Conservation (phyloP, 2,888 invertebrate species). For the Laspeyria flexula region DNA sequence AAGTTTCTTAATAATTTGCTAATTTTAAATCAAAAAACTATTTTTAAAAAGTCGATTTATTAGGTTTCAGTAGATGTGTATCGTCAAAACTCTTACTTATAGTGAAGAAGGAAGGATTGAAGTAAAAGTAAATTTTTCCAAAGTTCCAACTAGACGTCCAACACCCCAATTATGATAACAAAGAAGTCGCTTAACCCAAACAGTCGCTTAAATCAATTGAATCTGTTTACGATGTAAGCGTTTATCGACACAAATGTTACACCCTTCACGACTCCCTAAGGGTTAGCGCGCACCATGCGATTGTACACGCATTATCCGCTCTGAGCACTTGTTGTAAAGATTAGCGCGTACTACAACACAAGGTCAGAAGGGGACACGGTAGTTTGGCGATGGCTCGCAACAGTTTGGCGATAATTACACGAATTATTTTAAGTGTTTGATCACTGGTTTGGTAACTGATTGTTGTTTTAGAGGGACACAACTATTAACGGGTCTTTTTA, state of each 20-base stretch:
- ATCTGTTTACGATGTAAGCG: conserved; percentile 42
- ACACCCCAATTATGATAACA: neutral
- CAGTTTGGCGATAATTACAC: conserved; percentile 38
- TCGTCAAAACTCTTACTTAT: too few species aligned
- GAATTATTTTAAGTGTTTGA: conserved; percentile 37
- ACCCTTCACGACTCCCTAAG: conserved; percentile 28
- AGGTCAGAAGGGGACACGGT: conserved; percentile 14
- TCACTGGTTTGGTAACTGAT: conserved; percentile 25
- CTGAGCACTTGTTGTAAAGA: conserved; percentile 43
- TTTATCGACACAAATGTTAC: conserved; percentile 41
- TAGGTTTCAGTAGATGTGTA: too few species aligned
- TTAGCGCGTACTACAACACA: conserved; percentile 28
- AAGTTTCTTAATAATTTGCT: too few species aligned
- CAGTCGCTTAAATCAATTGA: conserved; percentile 35
- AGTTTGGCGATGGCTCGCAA: conserved; percentile 16
- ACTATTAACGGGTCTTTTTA: too few species aligned
- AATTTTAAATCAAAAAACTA: too few species aligned
- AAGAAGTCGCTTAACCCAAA: conserved; percentile 7
- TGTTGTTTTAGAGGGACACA: conserved; percentile 18
- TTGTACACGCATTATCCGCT: conserved; percentile 36
- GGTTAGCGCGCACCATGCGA: conserved; percentile 25
- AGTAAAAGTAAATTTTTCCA: too few species aligned
- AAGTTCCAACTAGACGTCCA: too few species aligned
- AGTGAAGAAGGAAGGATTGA: too few species aligned
- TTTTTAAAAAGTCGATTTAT: too few species aligned